These are phyloP conservation scores for Phrynocephalus versicolor DNA, from an alignment of 2,113 vertebrate species.

Conservation along the genomic window DNA sequence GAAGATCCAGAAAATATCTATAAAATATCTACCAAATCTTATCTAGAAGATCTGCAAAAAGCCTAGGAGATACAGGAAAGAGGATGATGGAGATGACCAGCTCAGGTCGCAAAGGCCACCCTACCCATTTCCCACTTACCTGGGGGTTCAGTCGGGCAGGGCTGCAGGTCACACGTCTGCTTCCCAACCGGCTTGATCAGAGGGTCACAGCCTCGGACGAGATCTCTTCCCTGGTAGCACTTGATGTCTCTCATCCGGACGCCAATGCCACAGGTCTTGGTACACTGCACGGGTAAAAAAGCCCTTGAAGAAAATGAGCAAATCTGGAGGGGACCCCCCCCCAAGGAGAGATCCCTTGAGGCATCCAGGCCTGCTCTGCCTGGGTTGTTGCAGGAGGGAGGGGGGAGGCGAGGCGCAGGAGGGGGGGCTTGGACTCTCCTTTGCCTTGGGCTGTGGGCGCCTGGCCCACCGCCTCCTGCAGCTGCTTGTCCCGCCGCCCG, in stretches of 20 bases:
- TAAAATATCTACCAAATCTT: too few relatives aligned
- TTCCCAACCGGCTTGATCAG: slow-evolving; percentile 92
- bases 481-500: too few relatives aligned
- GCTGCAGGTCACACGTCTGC: slow-evolving; percentile 92
- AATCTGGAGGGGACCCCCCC: neutral
- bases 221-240: slow-evolving; percentile 93
- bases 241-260: slow-evolving; percentile 95
- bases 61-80: too few relatives aligned
- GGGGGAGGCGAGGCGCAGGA: too few relatives aligned
- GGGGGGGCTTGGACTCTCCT: neutral
- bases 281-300: slow-evolving; percentile 80
- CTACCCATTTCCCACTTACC: too few relatives aligned
- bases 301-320: neutral
- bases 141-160: slow-evolving; percentile 94
- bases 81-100: neutral
- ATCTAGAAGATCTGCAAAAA: too few relatives aligned
- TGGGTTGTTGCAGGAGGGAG: neutral
- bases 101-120: neutral
- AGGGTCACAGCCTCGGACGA: slow-evolving; percentile 92
- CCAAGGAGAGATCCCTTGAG: too few relatives aligned
- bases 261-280: slow-evolving; percentile 91
- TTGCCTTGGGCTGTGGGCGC: neutral
- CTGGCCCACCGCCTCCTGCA: too few relatives aligned
- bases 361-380: too few relatives aligned
- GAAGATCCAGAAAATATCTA: too few relatives aligned